phyloP scores from a whole-genome alignment of 2,797 vertebrate genomes.

The Ibycter americanus region DNA sequence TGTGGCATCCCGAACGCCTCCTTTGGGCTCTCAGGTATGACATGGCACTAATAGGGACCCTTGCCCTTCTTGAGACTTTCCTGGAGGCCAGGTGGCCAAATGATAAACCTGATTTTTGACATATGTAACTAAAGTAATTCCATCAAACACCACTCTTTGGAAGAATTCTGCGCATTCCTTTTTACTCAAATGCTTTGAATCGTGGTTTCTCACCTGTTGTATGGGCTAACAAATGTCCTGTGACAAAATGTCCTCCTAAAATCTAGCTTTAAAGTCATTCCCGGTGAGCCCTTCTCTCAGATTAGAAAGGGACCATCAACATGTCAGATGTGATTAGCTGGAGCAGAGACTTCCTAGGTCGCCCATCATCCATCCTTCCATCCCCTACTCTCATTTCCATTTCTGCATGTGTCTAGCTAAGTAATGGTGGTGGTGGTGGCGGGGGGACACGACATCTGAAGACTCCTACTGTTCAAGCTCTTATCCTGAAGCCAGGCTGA shows the following conservation, averaged over 20 bases:
- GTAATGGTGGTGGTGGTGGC: rapidly evolving
- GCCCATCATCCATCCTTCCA: background rate
- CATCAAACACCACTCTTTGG: background rate
- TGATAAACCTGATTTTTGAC: background rate
- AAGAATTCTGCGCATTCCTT: background rate
- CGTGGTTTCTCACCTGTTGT: rapidly evolving
- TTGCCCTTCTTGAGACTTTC: background rate
- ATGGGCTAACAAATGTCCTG: background rate
- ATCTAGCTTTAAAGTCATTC: background rate
- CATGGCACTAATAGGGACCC: rapidly evolving
- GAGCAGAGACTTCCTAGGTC: background rate
- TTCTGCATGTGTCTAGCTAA: background rate
- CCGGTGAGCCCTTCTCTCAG: background rate
- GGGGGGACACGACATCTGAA: background rate
- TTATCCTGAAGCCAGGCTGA: background rate
- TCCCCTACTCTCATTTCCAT: background rate
- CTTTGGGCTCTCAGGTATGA: background rate
- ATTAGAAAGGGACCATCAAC: background rate
- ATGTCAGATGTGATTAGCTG: background rate
- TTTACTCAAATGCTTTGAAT: background rate
- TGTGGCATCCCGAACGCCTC: background rate
- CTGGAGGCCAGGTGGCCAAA: background rate
- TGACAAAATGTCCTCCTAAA: background rate
- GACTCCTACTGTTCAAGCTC: background rate
- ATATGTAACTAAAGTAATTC: background rate